These are phyloP conservation scores for Xenopus laevis DNA, from an alignment of 2,113 vertebrate species.

Conservation along the genomic window DNA sequence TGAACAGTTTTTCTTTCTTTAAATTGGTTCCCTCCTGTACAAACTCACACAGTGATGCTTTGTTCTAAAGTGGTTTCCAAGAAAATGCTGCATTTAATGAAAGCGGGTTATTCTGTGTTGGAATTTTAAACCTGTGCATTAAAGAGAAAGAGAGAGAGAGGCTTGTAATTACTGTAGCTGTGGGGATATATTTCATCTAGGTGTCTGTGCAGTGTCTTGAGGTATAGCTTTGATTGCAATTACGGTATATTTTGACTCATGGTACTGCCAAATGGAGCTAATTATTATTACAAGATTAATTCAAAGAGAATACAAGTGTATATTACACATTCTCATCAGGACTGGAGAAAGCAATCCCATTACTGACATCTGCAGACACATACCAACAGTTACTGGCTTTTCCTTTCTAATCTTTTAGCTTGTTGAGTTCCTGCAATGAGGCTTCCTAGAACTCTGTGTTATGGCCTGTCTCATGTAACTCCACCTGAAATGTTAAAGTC, in stretches of 20 bases:
- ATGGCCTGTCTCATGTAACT: too few relatives aligned
- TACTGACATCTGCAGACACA: neutral
- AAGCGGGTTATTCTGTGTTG: neutral
- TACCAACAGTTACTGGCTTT: too few relatives aligned
- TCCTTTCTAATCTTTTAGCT: too few relatives aligned
- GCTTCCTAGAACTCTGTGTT: too few relatives aligned
- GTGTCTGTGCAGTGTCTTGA: slow-evolving; percentile 3
- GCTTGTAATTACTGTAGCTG: neutral
- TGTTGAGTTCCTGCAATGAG: too few relatives aligned
- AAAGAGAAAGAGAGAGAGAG: slow-evolving; percentile 2
- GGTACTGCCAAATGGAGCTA: neutral
- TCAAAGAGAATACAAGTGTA: neutral
- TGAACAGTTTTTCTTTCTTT: slow-evolving; percentile 10
- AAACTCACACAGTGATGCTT: slow-evolving; percentile 18
- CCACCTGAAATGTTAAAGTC: too few relatives aligned
- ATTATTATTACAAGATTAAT: neutral
- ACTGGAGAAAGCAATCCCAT: neutral
- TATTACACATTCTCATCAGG: neutral
- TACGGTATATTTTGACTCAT: neutral
- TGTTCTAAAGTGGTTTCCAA: slow-evolving; percentile 5
- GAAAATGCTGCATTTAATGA: neutral
- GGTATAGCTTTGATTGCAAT: neutral
- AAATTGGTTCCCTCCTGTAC: slow-evolving; percentile 7
- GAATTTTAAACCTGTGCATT: slow-evolving; percentile 1
- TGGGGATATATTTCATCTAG: neutral